Base-by-base conservation (phyloP, 2,797 vertebrate genomes). In the Sphenopsis melanotis region DNA sequence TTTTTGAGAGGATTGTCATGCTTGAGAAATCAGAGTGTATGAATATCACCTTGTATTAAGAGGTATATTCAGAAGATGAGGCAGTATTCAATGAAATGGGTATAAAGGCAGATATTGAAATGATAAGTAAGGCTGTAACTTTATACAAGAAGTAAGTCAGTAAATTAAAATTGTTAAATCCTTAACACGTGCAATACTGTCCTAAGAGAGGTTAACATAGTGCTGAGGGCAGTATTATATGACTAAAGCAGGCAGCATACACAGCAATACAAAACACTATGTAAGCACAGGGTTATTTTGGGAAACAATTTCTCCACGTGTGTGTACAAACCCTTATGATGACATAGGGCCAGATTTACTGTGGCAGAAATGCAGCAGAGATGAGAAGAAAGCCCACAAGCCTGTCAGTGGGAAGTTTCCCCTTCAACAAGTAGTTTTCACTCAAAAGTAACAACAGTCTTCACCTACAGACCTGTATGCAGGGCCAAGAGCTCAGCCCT, bases 261-360 rank as follows among this genome's bases (percentile, higher is more conserved):
- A 83, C 50, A 95, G 59, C 64, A 91, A 93, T 81, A 88, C 84
- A 92, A 95, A 94, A 39, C 59, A 95, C 94, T 70, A 20, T 34
- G 74, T 55, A 94, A 93, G 76, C 69, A 88, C 84, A 82, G 66
- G 23, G 80, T 91, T 96, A 96, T 94, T 94, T 95, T 78, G 89
- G 89, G 89, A 96, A 97, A 87, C 29, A 64, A 29, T 65, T 91
- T 85, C 47, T 70, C 37, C 42, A 30, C 37, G 53, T 49, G 8
- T 49, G 23, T 17, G 9, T 77, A 70, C 41, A 80, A 93, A 71
- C 39, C 29, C 52, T 70, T 68, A 37, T 23, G 39, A 50, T 85
- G 81, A 80, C 39, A 71, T 1, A 52, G 42, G 29, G 34, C 34
- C 63, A 8, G 30, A 70, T 75, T 56, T 36, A 81, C 19, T 66